Base-by-base conservation (phyloP, 1,140 invertebrate genomes). In the Rhizoglyphus robini region DNA sequence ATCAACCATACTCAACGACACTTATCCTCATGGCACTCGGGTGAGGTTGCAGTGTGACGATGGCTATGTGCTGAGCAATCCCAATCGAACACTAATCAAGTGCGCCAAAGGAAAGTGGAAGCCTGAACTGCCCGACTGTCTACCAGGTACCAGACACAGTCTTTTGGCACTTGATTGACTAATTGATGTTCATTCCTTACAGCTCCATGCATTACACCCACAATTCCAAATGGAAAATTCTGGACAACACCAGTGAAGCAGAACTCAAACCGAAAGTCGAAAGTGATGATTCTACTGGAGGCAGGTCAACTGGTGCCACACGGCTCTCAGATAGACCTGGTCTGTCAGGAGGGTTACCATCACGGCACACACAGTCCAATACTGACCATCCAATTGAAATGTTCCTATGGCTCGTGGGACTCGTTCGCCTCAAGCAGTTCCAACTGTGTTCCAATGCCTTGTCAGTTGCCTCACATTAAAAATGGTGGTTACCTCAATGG, bases 81-180 rank as follows among this genome's bases (percentile, higher is more conserved):
- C 83, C 3, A 89, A 90, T 72, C 78, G 81, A 23, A 88, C 88
- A 0, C 13, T 60, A 27, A 85, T 84, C 0, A 84, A 84, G 70
- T 90, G 88, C 73, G 82, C 85, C 1, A 75, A 84, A 54, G 87
- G 88, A 0, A 79, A 81, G 69, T 91, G 88, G 88, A 87, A 85
- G 72, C 88, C 88, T 0, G 81, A 81, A 65, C 85, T 83, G 69
- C 88, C 88, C 0, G 80, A 81, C 69, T 90, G 88, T 72, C 76
- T 82, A 71, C 83, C 86, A n/a, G n/a, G 68, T n/a, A 75, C 86
- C 88, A 78, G 82, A 83, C 81, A 15, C 32, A 29, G 5, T 20
- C 4, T 60, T 60, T 47, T 32, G 32, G 4, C 30, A 48, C 8
- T 41, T 23, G 23, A 15, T 46, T 46, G 15, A 46, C 41, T 46